A percentile compares a stretch with the other conserved stretches of the same genome.
phyloP scores from a whole-genome alignment of 2,113 vertebrate genomes.

The Rynchops niger region DNA sequence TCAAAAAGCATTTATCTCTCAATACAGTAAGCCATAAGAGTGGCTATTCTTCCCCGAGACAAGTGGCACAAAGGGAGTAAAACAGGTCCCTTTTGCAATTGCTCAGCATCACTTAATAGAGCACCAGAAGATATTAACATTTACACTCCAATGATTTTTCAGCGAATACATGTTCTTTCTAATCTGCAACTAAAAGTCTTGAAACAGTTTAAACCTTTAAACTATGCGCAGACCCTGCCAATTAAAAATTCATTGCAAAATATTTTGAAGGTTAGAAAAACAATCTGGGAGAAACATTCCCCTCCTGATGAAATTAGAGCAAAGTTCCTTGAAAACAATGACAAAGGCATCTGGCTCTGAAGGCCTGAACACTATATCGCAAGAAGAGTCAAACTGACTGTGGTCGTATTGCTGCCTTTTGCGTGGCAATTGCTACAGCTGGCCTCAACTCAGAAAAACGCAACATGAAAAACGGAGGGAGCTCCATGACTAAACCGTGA shows the following conservation, averaged over 20 bases:
- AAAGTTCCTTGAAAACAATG: not conserved
- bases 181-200: not conserved
- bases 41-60: not conserved
- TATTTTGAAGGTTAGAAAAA: constrained; percentile 38
- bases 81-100: not conserved
- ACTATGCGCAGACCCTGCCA: constrained; percentile 13
- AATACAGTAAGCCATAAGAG: not conserved
- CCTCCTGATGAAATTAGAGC: not conserved
- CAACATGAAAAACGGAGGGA: not conserved
- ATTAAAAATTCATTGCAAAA: constrained; percentile 24
- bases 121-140: not conserved
- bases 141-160: not conserved
- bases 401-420: not conserved
- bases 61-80: not conserved
- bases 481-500: not conserved
- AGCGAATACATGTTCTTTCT: not conserved
- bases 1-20: not conserved
- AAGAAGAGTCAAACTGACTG: not conserved
- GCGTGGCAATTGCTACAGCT: not conserved
- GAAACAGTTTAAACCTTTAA: constrained; percentile 24
- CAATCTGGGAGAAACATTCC: not conserved
- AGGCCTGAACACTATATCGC: not conserved
- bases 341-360: not conserved
- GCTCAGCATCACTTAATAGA: not conserved
- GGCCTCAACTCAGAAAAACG: not conserved